Percentiles rank a stretch among this genome's conserved stretches.
These are phyloP conservation scores for Xylocopa sonorina DNA, from an alignment of 1,140 invertebrate species.

Conservation along the genomic window DNA sequence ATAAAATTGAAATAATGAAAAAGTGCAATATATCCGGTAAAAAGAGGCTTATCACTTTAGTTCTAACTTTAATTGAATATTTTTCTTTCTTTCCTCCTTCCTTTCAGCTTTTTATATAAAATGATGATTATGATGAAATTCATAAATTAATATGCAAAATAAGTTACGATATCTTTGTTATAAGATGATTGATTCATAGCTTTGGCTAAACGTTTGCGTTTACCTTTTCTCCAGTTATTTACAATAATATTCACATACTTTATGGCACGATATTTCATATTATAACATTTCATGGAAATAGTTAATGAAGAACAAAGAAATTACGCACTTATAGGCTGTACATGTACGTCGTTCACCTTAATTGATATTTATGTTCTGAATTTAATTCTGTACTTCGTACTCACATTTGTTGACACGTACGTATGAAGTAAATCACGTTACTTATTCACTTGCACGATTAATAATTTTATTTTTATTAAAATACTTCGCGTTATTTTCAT, in stretches of 20 bases:
- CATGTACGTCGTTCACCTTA: not conserved
- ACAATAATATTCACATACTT: not conserved
- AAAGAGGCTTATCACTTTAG: too few relatives aligned
- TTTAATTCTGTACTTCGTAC: conserved; percentile 1
- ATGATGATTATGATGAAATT: not conserved
- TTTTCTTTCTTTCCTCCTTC: too few relatives aligned
- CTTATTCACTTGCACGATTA: conserved; percentile 11
- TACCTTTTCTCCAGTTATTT: not conserved
- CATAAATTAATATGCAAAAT: not conserved
- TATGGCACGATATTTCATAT: not conserved
- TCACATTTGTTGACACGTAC: conserved; percentile 11
- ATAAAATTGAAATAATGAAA: too few relatives aligned
- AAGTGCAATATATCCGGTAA: too few relatives aligned
- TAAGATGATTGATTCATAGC: not conserved
- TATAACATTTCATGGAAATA: not conserved
- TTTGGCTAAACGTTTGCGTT: not conserved
- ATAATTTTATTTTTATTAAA: not conserved
- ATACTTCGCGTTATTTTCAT: not conserved
- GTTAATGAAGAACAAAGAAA: not conserved
- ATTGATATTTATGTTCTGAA: not conserved
- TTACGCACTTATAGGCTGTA: not conserved
- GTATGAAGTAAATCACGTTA: not conserved
- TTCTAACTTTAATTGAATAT: too few relatives aligned
- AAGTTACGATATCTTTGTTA: not conserved
- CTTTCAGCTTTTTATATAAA: too few relatives aligned